Evolutionary conservation across 2,888 invertebrate species (phyloP), one percentile per base, ranked within the genome.

Genomic region (Drosophila kanekoi): DNA sequence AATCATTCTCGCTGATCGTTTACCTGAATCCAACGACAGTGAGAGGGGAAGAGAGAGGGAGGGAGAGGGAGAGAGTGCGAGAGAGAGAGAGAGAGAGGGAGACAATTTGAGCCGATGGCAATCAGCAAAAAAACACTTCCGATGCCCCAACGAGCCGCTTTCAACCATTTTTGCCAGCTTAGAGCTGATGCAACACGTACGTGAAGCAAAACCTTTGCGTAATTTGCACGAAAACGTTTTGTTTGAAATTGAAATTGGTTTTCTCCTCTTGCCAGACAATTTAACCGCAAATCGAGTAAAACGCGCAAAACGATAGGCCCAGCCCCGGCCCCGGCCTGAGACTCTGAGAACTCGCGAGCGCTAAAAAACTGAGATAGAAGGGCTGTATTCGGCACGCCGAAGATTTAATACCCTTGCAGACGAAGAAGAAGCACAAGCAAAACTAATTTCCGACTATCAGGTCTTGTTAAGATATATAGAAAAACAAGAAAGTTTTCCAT

Each of bases 221-320:
- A 81, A 85, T 83, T 85, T 68, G 58, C 67, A 69, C 67, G 40
- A 87, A 90, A 89, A 77, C 90, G 89, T 89, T 90, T 91, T 86
- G 73, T 76, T 75, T 85, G 77, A 90, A 90, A 90, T 89, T 90
- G 90, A 89, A 90, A 91, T 91, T 91, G 90, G 84, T 82, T 90
- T 90, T 77, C 28, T 28, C 14, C 44, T 77, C 66, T 56, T 51
- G 66, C 70, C 75, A 81, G 74, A 84, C 81, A 84, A 77, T 81
- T 81, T 87, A 83, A 89, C 89, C 90, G 76, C 89, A 89, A 87
- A 80, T 72, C 89, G 72, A 60, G 65, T 78, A 87, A 90, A 86
- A 33, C 52, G 52, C 28, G 38, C 28, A 40, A 52, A 52, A 75
- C 79, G 89, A 79, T 88, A 68, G 72, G 70, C 71, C 66, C 80